Conservation (phyloP, 64 coral and sea anemone species). For the Porites lutea region DNA sequence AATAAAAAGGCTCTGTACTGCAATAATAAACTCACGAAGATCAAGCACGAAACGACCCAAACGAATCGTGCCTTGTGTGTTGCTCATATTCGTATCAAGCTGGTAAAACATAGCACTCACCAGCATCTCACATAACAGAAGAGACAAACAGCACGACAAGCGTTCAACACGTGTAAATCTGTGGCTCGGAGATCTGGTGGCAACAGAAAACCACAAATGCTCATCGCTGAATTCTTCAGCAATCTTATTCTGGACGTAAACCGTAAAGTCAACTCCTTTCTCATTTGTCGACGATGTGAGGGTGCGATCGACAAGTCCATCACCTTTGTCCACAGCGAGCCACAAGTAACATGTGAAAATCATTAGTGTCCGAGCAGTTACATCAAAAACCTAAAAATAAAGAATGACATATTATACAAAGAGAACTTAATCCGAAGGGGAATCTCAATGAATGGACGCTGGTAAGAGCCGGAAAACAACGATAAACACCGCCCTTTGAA, state of each 20-base stretch:
- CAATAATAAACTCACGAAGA: slow-evolving; percentile 45
- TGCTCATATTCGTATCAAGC: not conserved
- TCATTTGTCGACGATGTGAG: not conserved
- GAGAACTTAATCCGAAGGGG: too few relatives aligned
- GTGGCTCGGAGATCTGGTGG: slow-evolving; percentile 11
- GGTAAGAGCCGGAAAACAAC: too few relatives aligned
- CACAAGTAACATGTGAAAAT: slow-evolving; percentile 37
- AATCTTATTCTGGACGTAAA: slow-evolving; percentile 12
- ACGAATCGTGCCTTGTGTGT: not conserved
- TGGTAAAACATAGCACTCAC: slow-evolving; percentile 68
- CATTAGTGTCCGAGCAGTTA: not conserved
- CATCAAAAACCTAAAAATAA: not conserved
- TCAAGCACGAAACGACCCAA: slow-evolving; percentile 39
- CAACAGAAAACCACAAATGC: slow-evolving; percentile 60
- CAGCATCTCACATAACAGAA: slow-evolving; percentile 46
- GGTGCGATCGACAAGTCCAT: slow-evolving; percentile 49
- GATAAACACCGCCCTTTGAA: too few relatives aligned
- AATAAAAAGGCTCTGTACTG: slow-evolving; percentile 48
- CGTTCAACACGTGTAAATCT: slow-evolving; percentile 50
- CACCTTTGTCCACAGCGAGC: slow-evolving; percentile 62
- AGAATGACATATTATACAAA: too few relatives aligned
- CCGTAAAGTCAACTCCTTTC: not conserved
- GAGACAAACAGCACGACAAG: slow-evolving; percentile 32
- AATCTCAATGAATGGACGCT: too few relatives aligned
- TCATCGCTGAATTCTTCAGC: slow-evolving; percentile 39